phyloP scores from a whole-genome alignment of 2,797 vertebrate genomes.

The Hippocampus kuda region DNA sequence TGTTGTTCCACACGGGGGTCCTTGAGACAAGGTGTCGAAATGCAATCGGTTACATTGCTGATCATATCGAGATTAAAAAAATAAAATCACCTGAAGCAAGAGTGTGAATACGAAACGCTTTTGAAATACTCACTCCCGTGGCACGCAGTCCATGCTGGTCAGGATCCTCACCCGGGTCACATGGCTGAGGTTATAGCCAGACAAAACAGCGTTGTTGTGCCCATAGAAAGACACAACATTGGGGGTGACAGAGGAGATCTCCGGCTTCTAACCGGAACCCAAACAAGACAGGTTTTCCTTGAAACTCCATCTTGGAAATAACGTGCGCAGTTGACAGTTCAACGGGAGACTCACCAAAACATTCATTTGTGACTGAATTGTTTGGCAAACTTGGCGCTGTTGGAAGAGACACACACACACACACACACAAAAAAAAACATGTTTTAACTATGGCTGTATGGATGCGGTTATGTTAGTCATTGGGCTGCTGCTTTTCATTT shows the following conservation, averaged over 20 bases:
- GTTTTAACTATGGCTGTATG: no score
- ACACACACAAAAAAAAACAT: no score
- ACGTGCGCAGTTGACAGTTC: neutral
- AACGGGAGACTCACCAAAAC: conserved; percentile 39
- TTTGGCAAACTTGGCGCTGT: conserved; percentile 41
- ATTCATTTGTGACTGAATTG: neutral
- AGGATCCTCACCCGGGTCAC: conserved; percentile 71
- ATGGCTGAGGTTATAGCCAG: conserved; percentile 69
- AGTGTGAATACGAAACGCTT: no score
- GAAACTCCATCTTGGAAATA: neutral
- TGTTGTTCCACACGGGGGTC: conserved; percentile 65
- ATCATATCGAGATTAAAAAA: no score
- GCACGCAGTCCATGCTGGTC: conserved; percentile 63
- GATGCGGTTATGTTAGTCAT: no score
- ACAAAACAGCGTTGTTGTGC: conserved; percentile 69
- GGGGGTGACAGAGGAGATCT: conserved; percentile 71
- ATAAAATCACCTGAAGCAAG: neutral
- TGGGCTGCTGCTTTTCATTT: no score
- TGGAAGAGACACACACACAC: neutral
- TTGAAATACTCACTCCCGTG: conserved; percentile 71
- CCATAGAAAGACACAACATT: conserved; percentile 72
- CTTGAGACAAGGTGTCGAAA: conserved; percentile 43
- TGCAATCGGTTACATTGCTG: no score
- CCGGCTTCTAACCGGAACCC: conserved; percentile 51
- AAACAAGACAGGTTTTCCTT: neutral